Evolutionary conservation across 2,888 invertebrate species (phyloP).

Genomic region (Lissonota sp.): DNA sequence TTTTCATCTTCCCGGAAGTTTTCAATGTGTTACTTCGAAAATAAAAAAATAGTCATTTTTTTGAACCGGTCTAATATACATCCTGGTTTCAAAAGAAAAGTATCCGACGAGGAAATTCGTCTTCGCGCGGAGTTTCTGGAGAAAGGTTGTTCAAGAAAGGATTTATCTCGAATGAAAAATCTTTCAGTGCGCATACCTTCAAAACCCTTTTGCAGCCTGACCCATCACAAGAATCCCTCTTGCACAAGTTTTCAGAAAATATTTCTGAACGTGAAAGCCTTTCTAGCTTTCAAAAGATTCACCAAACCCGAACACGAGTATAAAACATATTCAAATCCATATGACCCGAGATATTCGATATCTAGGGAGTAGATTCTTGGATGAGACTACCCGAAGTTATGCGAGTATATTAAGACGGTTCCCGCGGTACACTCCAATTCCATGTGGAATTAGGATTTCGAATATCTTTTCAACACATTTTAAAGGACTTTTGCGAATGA

Average conservation of each 20-base stretch:
- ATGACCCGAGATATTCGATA: no score
- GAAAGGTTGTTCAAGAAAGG: slow-evolving; percentile 12
- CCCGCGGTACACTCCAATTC: no score
- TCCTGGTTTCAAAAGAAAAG: slow-evolving; percentile 30
- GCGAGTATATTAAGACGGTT: no score
- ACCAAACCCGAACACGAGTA: slow-evolving; percentile 2
- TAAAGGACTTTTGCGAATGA: no score
- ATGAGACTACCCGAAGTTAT: no score
- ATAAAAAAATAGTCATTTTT: no score
- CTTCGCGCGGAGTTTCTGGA: not conserved
- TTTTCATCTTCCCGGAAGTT: no score
- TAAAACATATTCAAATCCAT: slow-evolving; percentile 1
- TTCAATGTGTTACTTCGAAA: no score
- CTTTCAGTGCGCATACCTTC: slow-evolving; percentile 20
- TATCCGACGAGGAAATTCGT: slow-evolving; percentile 10
- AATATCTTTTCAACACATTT: no score
- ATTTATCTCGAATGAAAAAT: slow-evolving; percentile 35
- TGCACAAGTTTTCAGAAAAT: slow-evolving; percentile 5
- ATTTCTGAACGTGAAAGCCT: slow-evolving; percentile 43
- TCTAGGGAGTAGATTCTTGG: not conserved
- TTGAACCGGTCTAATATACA: no score
- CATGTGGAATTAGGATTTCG: no score
- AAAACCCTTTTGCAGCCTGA: not conserved
- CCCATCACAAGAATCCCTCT: not conserved
- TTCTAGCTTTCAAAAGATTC: slow-evolving; percentile 22